Percentiles rank a stretch among this genome's conserved stretches.
These are phyloP conservation scores for Epizoanthus rinbou DNA, from an alignment of 92 coral and sea anemone species.

Conservation along the genomic window DNA sequence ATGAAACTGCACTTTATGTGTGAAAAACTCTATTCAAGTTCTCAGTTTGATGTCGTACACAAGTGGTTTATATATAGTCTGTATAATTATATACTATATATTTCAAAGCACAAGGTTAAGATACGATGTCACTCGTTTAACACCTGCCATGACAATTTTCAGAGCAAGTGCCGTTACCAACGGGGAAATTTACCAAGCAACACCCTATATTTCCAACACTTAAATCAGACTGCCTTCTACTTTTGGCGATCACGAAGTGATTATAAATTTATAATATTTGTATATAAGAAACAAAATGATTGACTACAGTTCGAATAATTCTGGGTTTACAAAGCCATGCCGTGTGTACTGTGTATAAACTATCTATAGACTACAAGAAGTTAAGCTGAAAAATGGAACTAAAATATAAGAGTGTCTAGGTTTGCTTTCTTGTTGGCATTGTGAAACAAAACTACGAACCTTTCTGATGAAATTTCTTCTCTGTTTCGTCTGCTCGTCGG, in stretches of 20 bases:
- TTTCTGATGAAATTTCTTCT: constrained; percentile 76
- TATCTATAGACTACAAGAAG: too few species aligned
- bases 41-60: neutral
- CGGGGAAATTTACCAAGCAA: neutral
- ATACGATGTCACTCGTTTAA: neutral
- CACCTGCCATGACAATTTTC: neutral
- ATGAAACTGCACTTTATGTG: neutral
- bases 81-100: too few species aligned
- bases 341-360: too few species aligned
- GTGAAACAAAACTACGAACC: constrained; percentile 49
- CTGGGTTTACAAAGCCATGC: too few species aligned
- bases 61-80: too few species aligned
- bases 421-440: neutral
- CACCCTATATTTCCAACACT: neutral
- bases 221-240: neutral
- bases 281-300: too few species aligned
- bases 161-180: too few species aligned
- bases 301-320: too few species aligned
- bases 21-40: neutral
- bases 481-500: constrained; percentile 71
- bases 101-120: too few species aligned
- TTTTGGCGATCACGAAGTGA: neutral
- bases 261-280: too few species aligned
- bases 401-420: neutral
- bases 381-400: too few species aligned